These are phyloP conservation scores for Phocoena phocoena DNA, from an alignment of 2,113 vertebrate genomes.

Conservation along the genomic window DNA sequence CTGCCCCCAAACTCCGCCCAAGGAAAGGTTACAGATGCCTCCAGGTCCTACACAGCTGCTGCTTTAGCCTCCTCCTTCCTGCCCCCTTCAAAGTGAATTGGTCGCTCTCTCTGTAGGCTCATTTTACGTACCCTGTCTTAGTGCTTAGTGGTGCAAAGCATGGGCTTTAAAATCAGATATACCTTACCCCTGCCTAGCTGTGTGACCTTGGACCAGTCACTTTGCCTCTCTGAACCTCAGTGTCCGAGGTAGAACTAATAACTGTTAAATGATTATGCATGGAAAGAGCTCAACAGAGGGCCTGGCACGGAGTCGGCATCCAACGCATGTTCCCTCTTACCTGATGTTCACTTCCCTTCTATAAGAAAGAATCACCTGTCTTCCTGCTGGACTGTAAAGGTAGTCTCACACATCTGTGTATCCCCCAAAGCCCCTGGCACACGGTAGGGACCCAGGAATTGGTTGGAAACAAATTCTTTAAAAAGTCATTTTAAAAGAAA, in stretches of 20 bases:
- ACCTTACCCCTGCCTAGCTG: not conserved
- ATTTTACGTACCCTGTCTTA: not conserved
- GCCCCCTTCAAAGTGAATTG: not conserved
- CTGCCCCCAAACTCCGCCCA: not conserved
- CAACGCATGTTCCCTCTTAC: not conserved
- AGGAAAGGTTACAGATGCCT: not conserved
- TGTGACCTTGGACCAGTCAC: not conserved
- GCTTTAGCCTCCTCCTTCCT: not conserved
- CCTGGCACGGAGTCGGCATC: not conserved
- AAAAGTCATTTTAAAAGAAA: not conserved
- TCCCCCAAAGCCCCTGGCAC: not conserved
- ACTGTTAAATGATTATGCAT: rapidly evolving
- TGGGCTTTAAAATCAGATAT: not conserved
- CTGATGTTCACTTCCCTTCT: not conserved
- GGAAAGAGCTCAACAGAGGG: not conserved
- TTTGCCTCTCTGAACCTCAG: not conserved
- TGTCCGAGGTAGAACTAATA: not conserved
- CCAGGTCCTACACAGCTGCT: not conserved
- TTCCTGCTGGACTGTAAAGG: not conserved
- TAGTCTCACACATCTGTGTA: not conserved
- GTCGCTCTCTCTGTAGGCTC: not conserved
- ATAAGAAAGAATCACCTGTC: not conserved
- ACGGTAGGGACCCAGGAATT: too few species aligned
- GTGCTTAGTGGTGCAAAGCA: not conserved
- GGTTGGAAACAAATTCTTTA: not conserved